These are phyloP conservation scores for Microchirus variegatus DNA, from an alignment of 2,797 vertebrate genomes.

Conservation along the genomic window DNA sequence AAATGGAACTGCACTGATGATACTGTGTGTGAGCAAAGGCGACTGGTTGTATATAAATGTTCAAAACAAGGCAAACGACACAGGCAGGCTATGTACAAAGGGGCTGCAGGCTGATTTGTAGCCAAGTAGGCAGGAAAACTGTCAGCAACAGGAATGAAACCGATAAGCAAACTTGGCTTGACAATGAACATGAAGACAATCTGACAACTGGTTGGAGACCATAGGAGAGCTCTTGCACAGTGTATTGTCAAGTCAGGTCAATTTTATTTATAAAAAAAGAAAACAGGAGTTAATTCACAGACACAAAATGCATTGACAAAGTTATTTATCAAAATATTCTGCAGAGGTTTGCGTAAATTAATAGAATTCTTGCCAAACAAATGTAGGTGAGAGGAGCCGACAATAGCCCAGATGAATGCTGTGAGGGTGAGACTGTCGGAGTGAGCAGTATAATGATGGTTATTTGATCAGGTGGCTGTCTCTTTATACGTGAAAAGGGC, in stretches of 20 bases:
- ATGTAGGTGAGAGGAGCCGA: neutral
- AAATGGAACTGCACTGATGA: too few relatives aligned
- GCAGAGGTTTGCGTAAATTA: neutral
- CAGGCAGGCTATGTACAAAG: neutral
- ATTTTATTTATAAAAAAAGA: too few relatives aligned
- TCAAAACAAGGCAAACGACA: neutral
- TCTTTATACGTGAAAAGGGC: conserved; percentile 42
- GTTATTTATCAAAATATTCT: too few relatives aligned
- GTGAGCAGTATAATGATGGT: conserved; percentile 43
- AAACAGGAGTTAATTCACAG: too few relatives aligned
- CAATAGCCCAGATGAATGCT: conserved; percentile 15
- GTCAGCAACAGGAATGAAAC: neutral
- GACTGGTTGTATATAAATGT: too few relatives aligned
- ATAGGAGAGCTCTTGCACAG: too few relatives aligned
- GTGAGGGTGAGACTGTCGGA: conserved; percentile 10
- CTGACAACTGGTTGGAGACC: too few relatives aligned
- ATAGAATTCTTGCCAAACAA: neutral
- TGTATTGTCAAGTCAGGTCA: too few relatives aligned
- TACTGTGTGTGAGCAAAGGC: too few relatives aligned
- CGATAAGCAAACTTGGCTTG: conserved; percentile 1
- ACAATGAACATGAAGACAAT: neutral
- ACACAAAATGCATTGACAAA: too few relatives aligned
- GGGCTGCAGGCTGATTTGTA: neutral
- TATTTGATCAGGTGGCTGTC: conserved; percentile 63
- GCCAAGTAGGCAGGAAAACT: neutral